Evolutionary conservation across 2,888 invertebrate genomes (phyloP).

Genomic region (Lepidocyrtoides sp.): DNA sequence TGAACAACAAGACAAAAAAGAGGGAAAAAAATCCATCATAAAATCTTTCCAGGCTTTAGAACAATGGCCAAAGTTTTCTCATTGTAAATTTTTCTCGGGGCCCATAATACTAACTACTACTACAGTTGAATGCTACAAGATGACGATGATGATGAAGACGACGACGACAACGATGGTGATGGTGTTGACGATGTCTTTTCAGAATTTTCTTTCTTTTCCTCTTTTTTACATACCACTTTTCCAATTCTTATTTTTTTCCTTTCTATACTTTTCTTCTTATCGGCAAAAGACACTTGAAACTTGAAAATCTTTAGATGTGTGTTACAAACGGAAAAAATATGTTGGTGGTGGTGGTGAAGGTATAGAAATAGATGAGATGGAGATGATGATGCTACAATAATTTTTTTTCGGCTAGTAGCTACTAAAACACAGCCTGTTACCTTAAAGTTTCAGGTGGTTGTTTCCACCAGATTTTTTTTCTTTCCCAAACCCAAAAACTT

Average conservation of each 20-base stretch:
- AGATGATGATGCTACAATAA: not conserved
- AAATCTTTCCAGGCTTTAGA: conserved; percentile 78
- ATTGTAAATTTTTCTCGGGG: conserved; percentile 77
- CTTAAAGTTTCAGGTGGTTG: conserved; percentile 76
- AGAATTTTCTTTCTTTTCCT: conserved; percentile 3
- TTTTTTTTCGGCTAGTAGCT: not conserved
- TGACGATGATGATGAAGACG: conserved; percentile 11
- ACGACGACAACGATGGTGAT: not conserved
- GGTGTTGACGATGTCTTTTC: conserved; percentile 50
- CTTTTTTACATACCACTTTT: not conserved
- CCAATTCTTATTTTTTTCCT: not conserved
- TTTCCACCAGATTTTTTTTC: conserved; percentile 68
- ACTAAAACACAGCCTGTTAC: conserved; percentile 64
- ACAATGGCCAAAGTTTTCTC: conserved; percentile 81
- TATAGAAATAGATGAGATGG: not conserved
- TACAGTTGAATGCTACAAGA: conserved; percentile 30
- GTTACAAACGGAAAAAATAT: not conserved
- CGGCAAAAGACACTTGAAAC: conserved; percentile 24
- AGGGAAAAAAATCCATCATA: conserved; percentile 73
- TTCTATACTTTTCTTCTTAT: not conserved
- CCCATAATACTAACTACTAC: conserved; percentile 24
- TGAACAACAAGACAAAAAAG: conserved; percentile 41
- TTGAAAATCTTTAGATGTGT: not conserved
- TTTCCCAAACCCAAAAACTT: conserved; percentile 30
- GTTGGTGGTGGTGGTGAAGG: not conserved